Percentiles rank a stretch among this genome's conserved stretches.
Conservation (phyloP, 2,797 vertebrate species). For the Molossus molossus region DNA sequence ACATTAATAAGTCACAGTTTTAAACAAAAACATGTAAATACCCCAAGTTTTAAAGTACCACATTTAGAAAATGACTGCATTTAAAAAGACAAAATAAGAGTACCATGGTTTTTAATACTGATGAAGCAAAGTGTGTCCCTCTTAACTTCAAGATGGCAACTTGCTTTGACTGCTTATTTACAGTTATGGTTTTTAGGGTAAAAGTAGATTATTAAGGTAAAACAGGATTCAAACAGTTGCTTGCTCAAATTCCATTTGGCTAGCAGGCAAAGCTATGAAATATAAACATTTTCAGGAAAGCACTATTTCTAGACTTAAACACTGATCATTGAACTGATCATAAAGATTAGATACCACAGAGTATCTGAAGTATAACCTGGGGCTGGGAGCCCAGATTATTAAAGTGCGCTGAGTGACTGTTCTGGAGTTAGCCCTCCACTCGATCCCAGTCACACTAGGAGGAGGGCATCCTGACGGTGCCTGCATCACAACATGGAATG, state of each 20-base stretch:
- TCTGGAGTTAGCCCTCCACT: conserved; percentile 79
- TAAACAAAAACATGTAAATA: conserved; percentile 86
- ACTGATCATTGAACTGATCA: conserved; percentile 99
- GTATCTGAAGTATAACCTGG: conserved; percentile 92
- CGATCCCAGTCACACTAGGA: conserved; percentile 70
- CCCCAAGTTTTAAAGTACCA: conserved; percentile 88
- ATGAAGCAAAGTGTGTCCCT: conserved; percentile 87
- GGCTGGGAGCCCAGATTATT: conserved; percentile 88
- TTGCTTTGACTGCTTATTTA: conserved; percentile 87
- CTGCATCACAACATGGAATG: conserved; percentile 34
- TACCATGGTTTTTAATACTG: conserved; percentile 91
- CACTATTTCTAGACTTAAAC: conserved; percentile 89
- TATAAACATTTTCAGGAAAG: conserved; percentile 90
- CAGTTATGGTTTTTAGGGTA: conserved; percentile 80
- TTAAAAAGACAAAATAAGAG: conserved; percentile 83
- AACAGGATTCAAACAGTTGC: conserved; percentile 85
- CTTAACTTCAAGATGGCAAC: conserved; percentile 80
- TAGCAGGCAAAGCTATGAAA: conserved; percentile 87
- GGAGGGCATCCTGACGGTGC: conserved; percentile 72
- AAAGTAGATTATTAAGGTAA: conserved; percentile 83
- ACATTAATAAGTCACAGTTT: conserved; percentile 86
- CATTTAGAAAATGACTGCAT: conserved; percentile 80
- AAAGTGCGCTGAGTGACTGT: conserved; percentile 97
- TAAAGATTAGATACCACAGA: conserved; percentile 94
- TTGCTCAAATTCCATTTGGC: conserved; percentile 86